Conservation (phyloP, 2,888 invertebrate genomes). For the Eucriotettix oculatus region DNA sequence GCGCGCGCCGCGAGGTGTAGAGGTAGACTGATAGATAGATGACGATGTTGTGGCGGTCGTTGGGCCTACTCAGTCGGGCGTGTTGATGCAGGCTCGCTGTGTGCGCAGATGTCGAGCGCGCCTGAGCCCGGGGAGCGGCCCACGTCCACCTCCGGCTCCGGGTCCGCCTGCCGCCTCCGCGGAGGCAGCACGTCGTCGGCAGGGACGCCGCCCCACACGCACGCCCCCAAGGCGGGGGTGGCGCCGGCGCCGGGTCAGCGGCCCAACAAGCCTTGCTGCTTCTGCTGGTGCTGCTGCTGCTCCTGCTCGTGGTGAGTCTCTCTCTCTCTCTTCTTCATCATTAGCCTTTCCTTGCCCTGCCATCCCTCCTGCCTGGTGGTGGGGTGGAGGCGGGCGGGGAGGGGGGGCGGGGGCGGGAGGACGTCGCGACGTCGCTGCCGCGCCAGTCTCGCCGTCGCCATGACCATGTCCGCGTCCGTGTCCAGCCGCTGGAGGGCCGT, state of each 20-base stretch:
- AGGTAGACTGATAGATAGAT: no score
- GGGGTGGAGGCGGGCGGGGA: slow-evolving; percentile 1
- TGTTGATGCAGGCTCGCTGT: neutral
- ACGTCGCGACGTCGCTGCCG: no score
- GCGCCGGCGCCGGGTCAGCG: slow-evolving; percentile 9
- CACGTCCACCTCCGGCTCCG: slow-evolving; percentile 6
- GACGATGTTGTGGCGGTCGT: no score
- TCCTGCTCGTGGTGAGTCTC: slow-evolving; percentile 48
- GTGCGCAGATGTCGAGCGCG: slow-evolving; percentile 11
- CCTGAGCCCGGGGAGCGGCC: slow-evolving; percentile 9
- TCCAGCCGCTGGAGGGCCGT: slow-evolving; percentile 9
- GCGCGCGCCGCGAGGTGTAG: no score
- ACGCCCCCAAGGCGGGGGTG: slow-evolving; percentile 2
- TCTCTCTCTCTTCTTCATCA: no score
- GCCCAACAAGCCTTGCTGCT: slow-evolving; percentile 39
- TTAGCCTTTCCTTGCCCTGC: slow-evolving; percentile 9
- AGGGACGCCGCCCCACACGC: slow-evolving; percentile 13
- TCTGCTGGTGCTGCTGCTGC: slow-evolving; percentile 55
- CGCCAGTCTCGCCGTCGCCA: no score
- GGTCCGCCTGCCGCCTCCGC: slow-evolving; percentile 13
- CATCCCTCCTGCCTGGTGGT: slow-evolving; percentile 2
- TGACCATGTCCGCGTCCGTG: slow-evolving; percentile 8
- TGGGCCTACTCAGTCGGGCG: no score
- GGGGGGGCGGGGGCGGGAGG: no score
- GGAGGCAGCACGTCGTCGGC: slow-evolving; percentile 21